phyloP scores from a whole-genome alignment of 1,140 invertebrate species.

The Sycophaga agraensis region DNA sequence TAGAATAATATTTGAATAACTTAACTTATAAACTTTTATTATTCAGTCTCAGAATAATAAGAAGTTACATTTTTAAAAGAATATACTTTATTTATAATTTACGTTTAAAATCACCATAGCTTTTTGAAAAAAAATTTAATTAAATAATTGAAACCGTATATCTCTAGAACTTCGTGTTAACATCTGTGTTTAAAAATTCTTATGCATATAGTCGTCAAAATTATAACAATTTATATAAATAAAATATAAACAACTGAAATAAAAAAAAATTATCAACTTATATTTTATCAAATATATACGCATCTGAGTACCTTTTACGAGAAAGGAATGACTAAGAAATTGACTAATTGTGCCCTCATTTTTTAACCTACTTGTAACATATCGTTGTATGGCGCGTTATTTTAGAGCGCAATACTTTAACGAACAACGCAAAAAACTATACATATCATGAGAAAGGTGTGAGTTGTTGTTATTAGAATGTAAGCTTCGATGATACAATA shows the following conservation, averaged over 20 bases:
- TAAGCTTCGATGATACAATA: conserved; percentile 8
- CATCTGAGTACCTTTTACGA: too few relatives aligned
- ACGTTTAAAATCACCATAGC: too few relatives aligned
- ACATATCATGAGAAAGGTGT: conserved; percentile 18
- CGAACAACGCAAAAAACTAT: not conserved
- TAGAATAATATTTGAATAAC: too few relatives aligned
- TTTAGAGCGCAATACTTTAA: not conserved
- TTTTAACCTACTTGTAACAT: conserved; percentile 10
- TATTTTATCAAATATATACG: not conserved
- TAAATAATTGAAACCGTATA: too few relatives aligned
- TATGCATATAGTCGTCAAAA: not conserved
- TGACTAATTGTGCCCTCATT: not conserved
- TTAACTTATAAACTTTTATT: too few relatives aligned
- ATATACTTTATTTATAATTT: too few relatives aligned
- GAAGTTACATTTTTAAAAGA: too few relatives aligned
- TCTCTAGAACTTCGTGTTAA: not conserved
- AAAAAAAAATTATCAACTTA: not conserved
- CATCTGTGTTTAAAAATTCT: not conserved
- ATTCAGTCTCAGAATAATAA: too few relatives aligned
- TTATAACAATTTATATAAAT: not conserved
- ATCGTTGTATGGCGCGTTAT: conserved; percentile 2
- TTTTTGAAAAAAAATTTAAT: too few relatives aligned
- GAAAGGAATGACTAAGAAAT: too few relatives aligned
- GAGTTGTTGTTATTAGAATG: conserved; percentile 21
- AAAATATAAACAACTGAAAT: not conserved